These are phyloP conservation scores for Euglossa dilemma DNA, from an alignment of 1,140 invertebrate genomes.

Conservation along the genomic window DNA sequence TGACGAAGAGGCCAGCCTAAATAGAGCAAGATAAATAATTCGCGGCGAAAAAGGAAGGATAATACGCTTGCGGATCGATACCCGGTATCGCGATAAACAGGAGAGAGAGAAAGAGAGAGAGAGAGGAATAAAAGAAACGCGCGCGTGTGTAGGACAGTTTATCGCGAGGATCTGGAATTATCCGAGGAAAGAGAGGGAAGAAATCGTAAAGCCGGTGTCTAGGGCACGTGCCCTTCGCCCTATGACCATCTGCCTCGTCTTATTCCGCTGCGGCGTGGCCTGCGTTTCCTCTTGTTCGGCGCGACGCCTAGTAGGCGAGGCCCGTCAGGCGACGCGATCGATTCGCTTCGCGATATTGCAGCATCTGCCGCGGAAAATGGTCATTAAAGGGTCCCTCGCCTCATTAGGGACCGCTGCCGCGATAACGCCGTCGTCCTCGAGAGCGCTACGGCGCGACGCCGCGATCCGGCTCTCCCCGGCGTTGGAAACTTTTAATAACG, in stretches of 20 bases:
- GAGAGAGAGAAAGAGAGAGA: neutral
- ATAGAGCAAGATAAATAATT: slow-evolving; percentile 42
- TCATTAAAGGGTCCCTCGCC: slow-evolving; percentile 51
- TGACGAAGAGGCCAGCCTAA: slow-evolving; percentile 3
- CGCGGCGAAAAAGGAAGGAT: neutral
- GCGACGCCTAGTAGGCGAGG: neutral
- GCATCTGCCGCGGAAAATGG: slow-evolving; percentile 64
- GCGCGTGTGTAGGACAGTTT: slow-evolving; percentile 27
- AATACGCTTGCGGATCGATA: slow-evolving; percentile 34
- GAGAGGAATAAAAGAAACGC: neutral
- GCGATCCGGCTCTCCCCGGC: slow-evolving; percentile 23
- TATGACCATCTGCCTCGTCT: slow-evolving; percentile 60
- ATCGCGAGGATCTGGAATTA: slow-evolving; percentile 65
- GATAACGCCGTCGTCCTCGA: slow-evolving; percentile 25
- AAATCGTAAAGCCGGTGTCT: slow-evolving; percentile 47
- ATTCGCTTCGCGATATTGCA: slow-evolving; percentile 48
- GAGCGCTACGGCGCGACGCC: neutral
- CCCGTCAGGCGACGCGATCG: slow-evolving; percentile 24
- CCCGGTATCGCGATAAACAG: neutral
- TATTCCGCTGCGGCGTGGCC: neutral
- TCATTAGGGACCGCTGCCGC: slow-evolving; percentile 50
- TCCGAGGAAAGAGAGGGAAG: slow-evolving; percentile 18
- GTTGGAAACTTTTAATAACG: slow-evolving; percentile 66
- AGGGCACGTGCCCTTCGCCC: slow-evolving; percentile 58
- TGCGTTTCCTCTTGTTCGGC: slow-evolving; percentile 19